phyloP scores from a whole-genome alignment of 2,888 invertebrate genomes.

The Drosophila ezoana region DNA sequence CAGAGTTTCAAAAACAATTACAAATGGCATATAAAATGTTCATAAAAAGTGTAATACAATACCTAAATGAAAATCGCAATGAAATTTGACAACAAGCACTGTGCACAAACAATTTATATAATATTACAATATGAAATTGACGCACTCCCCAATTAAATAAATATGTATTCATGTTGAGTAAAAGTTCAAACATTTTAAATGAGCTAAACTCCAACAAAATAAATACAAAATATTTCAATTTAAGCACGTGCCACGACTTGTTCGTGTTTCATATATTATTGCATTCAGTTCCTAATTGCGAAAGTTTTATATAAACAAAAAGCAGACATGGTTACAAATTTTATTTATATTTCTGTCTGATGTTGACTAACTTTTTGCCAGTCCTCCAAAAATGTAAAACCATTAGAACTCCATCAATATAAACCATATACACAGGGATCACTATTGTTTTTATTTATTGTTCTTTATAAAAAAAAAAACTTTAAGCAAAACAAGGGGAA shows the following conservation, averaged over 20 bases:
- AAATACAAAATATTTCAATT: not conserved
- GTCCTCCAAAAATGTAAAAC: constrained; percentile 32
- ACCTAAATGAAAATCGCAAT: no score
- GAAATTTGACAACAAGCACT: not conserved
- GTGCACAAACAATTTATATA: not conserved
- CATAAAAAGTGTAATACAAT: no score
- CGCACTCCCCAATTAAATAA: not conserved
- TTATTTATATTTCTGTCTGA: constrained; percentile 15
- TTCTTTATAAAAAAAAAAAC: constrained; percentile 9
- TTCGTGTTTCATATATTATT: constrained; percentile 17
- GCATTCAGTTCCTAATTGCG: constrained; percentile 14
- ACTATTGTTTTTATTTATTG: not conserved
- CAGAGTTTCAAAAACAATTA: not conserved
- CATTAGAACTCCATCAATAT: constrained; percentile 49
- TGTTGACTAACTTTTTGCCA: constrained; percentile 28
- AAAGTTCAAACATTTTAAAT: not conserved
- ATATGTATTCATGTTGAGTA: not conserved
- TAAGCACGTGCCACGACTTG: not conserved
- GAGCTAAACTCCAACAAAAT: not conserved
- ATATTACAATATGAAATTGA: constrained; percentile 7
- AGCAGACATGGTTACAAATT: constrained; percentile 22
- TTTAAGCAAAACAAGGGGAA: constrained; percentile 21
- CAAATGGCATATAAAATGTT: not conserved
- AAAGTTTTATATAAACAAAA: constrained; percentile 15
- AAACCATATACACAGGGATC: constrained; percentile 9